Evolutionary conservation across 2,888 invertebrate genomes (phyloP).

Genomic region (Fabriciana adippe): DNA sequence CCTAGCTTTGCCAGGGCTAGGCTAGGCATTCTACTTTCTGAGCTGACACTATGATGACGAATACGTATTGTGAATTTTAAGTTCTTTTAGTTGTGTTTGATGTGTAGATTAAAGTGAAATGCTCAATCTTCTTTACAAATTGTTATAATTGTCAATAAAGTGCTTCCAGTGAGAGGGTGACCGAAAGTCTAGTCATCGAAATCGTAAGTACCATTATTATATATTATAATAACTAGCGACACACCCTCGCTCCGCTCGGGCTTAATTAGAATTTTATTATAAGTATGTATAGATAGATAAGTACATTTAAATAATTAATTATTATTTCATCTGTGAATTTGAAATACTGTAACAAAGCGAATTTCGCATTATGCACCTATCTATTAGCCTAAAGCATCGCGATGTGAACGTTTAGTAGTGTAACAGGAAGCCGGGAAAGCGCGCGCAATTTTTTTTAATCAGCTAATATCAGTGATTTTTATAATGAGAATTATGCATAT

Average conservation of each 20-base stretch:
- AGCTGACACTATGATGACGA: slow-evolving; percentile 19
- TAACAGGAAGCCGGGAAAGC: too few relatives aligned
- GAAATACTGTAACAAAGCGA: too few relatives aligned
- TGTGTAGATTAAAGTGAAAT: slow-evolving; percentile 14
- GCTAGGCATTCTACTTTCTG: slow-evolving; percentile 2
- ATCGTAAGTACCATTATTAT: neutral
- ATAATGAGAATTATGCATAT: neutral
- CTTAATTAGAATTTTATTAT: too few relatives aligned
- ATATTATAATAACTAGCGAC: neutral
- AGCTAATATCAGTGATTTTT: neutral
- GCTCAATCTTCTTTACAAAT: slow-evolving; percentile 10
- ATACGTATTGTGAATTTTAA: neutral
- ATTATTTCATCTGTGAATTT: too few relatives aligned
- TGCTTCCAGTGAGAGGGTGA: neutral
- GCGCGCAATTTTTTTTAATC: neutral
- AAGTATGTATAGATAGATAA: too few relatives aligned
- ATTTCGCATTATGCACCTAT: too few relatives aligned
- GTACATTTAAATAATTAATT: neutral
- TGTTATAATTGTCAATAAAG: slow-evolving; percentile 10
- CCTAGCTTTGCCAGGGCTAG: slow-evolving; percentile 5
- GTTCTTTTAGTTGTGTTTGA: slow-evolving; percentile 14
- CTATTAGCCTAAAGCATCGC: too few relatives aligned
- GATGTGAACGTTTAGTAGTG: too few relatives aligned
- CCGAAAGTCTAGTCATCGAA: neutral
- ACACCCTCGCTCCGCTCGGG: too few relatives aligned